A percentile compares a stretch with the other conserved stretches of the same genome.
Conservation (phyloP, 2,888 invertebrate species). For the Cheilosia impressa region DNA sequence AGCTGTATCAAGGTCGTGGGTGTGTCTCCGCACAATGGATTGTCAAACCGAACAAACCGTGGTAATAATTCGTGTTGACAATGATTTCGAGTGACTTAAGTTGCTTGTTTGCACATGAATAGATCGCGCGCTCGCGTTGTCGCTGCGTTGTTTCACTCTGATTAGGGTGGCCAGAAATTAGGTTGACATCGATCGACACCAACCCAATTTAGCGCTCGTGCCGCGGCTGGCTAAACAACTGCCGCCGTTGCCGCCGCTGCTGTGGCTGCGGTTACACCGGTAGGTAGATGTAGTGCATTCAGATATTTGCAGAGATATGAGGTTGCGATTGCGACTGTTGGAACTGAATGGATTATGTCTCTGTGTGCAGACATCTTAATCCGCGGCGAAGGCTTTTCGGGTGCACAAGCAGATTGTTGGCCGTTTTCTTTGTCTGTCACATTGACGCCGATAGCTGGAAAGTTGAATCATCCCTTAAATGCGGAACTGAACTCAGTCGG, state of each 20-base stretch:
- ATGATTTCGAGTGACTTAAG: conserved; percentile 74
- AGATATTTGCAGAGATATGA: conserved; percentile 34
- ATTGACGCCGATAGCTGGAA: neutral
- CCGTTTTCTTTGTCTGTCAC: conserved; percentile 7
- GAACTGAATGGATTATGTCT: conserved; percentile 58
- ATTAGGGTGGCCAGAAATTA: conserved; percentile 75
- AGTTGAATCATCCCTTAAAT: conserved; percentile 59
- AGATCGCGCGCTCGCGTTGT: conserved; percentile 64
- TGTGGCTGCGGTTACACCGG: conserved; percentile 37
- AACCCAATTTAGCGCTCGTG: conserved; percentile 70
- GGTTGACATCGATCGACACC: conserved; percentile 74
- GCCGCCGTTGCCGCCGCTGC: conserved; percentile 14
- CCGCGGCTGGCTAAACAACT: conserved; percentile 32
- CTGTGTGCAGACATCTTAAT: conserved; percentile 66
- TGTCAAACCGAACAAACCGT: conserved; percentile 72
- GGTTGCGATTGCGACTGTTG: conserved; percentile 22
- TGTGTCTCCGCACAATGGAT: conserved; percentile 64
- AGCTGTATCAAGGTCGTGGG: conserved; percentile 58
- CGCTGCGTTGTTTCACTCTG: conserved; percentile 64
- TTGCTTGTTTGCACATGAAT: conserved; percentile 75
- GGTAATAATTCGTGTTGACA: conserved; percentile 75
- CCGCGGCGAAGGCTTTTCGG: conserved; percentile 58
- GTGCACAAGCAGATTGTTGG: conserved; percentile 7
- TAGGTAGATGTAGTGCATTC: conserved; percentile 26
- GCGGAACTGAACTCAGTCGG: conserved; percentile 56